Evolutionary conservation across 1,140 invertebrate species (phyloP), one percentile per base, ranked within the genome.

Genomic region (Procambarus virginalis): DNA sequence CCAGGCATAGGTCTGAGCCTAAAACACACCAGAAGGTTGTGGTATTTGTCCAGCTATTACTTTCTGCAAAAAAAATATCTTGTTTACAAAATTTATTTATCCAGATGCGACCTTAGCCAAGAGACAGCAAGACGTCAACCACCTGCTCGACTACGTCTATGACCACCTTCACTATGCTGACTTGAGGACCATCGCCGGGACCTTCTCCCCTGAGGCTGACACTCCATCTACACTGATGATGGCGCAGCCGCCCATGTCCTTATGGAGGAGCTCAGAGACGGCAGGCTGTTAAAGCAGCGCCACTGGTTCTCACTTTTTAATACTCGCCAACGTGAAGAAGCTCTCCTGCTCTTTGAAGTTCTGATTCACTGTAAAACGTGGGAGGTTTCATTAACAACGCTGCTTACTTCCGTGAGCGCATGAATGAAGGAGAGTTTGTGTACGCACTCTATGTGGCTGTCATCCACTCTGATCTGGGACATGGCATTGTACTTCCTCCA

Each of bases 281-380:
- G 89, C 81, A 64, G 58, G 8, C n/a, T 89, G 14, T 46, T 87
- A 0, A 22, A 85, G 73, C n/a, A 84, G 64, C 79, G 89, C 17
- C 86, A 85, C 22, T 84, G 51, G 81, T 91, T 91, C 82, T 91
- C 91, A 46, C 86, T 91, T 17, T 91, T 91, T 60, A 91, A 91
- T 64, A 9, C 51, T n/a, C 80, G 91, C 20, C 91, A 91, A 3
- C 70, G 91, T 14, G 76, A 89, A 64, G 91, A 91, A 75, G 91
- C 91, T 49, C 82, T 91, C 46, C 46, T 89, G 86, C 75, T 91
- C 75, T 91, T 89, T 60, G 91, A 89, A 9, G 90, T 91, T 55
- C 48, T 91, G 10, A 91, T 87, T 4, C 78, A 87, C n/a, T 87
- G 90, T 70, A 75, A 91, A 55, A 83, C 77, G 6, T 91, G 90